Percentiles rank a stretch among this genome's conserved stretches.
Evolutionary conservation across 2,113 vertebrate genomes (phyloP).

Genomic region (Upupa epops): DNA sequence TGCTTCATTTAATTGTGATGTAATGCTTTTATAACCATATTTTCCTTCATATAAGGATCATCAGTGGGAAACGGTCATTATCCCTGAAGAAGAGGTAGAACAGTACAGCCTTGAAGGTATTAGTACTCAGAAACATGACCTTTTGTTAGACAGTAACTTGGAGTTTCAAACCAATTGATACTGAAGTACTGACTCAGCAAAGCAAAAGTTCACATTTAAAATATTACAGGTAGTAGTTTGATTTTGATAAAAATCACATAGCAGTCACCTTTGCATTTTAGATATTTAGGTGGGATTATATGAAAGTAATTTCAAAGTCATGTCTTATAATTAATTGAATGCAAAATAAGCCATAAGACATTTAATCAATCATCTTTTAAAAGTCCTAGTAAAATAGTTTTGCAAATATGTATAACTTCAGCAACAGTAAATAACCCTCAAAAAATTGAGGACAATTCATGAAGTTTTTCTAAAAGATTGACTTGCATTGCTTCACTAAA

Average conservation of each 20-base stretch:
- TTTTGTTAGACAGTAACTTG: neutral
- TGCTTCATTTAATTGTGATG: neutral
- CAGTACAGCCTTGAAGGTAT: conserved; percentile 88
- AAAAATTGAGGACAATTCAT: neutral
- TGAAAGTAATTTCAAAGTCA: neutral
- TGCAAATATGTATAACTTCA: neutral
- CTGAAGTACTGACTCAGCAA: neutral
- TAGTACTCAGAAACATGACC: neutral
- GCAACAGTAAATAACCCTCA: neutral
- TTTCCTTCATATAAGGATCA: conserved; percentile 75
- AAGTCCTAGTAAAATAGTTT: neutral
- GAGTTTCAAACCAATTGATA: neutral
- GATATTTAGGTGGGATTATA: neutral
- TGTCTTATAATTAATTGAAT: neutral
- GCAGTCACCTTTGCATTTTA: neutral
- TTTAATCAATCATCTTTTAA: neutral
- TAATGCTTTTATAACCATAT: neutral
- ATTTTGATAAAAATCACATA: neutral
- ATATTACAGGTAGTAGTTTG: neutral
- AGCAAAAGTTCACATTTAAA: neutral
- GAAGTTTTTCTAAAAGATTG: neutral
- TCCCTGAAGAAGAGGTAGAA: conserved; percentile 85
- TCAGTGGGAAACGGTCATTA: conserved; percentile 91
- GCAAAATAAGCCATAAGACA: neutral
- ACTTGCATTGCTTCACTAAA: neutral